A percentile compares a stretch with the other conserved stretches of the same genome.
Conservation (phyloP, 2,113 vertebrate species). For the Lepisosteus oculatus region DNA sequence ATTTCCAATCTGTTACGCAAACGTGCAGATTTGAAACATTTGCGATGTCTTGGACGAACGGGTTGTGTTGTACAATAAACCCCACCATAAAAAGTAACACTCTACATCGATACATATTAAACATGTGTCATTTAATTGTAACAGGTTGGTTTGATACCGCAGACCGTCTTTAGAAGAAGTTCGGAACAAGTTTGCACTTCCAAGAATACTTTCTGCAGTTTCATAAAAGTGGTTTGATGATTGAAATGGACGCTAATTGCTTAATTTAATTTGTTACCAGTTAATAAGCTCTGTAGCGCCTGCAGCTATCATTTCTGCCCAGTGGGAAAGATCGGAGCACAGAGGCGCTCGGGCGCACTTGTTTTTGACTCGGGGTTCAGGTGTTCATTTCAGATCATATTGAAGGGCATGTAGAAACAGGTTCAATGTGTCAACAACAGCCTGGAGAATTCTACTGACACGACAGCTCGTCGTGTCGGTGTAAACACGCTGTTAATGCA, state of each 20-base stretch:
- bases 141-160: no score
- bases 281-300: background rate
- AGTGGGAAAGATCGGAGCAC: background rate
- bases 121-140: no score
- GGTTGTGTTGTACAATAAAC: no score
- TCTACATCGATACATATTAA: no score
- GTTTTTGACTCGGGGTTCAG: constrained; percentile 32
- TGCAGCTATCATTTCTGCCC: background rate
- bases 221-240: background rate
- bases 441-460: constrained; percentile 35
- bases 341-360: background rate
- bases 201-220: background rate
- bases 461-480: background rate
- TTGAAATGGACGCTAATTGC: background rate
- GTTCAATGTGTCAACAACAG: constrained; percentile 35
- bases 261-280: constrained; percentile 15
- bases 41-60: no score
- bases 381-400: constrained; percentile 39
- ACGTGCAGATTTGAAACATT: no score
- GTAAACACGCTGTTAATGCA: constrained; percentile 26
- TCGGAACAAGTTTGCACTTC: background rate
- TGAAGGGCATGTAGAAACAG: constrained; percentile 59
- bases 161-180: no score
- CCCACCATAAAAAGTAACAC: no score
- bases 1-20: no score